These are phyloP conservation scores for Eulemur mongoz DNA, from an alignment of 2,797 vertebrate genomes.

Conservation along the genomic window DNA sequence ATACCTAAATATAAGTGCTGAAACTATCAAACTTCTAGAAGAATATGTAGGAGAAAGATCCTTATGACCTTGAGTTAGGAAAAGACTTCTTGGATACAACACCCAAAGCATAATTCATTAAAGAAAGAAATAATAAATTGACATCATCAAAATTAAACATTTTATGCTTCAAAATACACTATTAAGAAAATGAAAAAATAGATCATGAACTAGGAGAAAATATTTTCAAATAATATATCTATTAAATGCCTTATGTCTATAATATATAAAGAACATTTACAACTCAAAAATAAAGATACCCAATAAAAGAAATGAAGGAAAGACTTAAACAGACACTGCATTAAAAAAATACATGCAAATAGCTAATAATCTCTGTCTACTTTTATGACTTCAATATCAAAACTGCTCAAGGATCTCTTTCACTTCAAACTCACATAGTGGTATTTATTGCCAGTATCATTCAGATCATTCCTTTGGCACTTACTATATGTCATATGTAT, in stretches of 20 bases:
- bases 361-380: not conserved
- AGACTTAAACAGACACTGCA: not conserved
- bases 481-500: not conserved
- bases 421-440: not conserved
- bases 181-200: too few relatives aligned
- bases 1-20: not conserved
- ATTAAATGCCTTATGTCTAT: too few relatives aligned
- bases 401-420: not conserved
- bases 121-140: not conserved
- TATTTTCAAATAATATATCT: too few relatives aligned
- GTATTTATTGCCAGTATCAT: not conserved
- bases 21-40: not conserved
- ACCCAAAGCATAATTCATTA: not conserved
- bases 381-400: not conserved
- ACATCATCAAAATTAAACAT: not conserved
- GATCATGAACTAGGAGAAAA: too few relatives aligned
- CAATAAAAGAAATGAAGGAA: not conserved
- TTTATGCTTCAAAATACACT: too few relatives aligned
- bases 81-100: not conserved
- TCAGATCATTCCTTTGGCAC: not conserved
- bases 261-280: too few relatives aligned
- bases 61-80: not conserved
- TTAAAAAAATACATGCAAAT: not conserved
- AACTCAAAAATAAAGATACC: not conserved
- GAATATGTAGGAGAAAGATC: not conserved